Conservation (phyloP, 2,888 invertebrate genomes). For the Agonopterix arenella region DNA sequence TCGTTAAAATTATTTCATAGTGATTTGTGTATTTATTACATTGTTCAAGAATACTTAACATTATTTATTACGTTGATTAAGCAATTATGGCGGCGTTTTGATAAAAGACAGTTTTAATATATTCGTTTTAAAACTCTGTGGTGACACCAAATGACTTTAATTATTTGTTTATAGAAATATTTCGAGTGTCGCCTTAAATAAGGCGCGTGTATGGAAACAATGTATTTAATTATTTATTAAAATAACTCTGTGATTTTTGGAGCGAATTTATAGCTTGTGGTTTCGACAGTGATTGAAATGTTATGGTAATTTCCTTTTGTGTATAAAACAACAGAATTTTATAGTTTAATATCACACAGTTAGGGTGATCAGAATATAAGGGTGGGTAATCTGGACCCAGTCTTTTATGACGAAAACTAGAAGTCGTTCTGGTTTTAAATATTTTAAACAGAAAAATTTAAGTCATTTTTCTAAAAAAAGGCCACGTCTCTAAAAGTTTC, state of each 20-base stretch:
- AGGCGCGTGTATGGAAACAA: slow-evolving; percentile 10
- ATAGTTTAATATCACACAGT: too few species aligned
- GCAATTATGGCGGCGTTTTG: slow-evolving; percentile 14
- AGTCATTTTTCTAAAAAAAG: too few species aligned
- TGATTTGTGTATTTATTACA: background rate
- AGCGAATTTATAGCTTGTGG: too few species aligned
- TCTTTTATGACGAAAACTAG: too few species aligned
- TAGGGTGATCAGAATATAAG: too few species aligned
- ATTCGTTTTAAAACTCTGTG: slow-evolving; percentile 4
- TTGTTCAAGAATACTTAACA: slow-evolving; percentile 7
- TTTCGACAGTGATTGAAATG: too few species aligned
- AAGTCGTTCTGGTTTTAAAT: too few species aligned
- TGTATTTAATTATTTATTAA: slow-evolving; percentile 25
- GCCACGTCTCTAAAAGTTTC: too few species aligned
- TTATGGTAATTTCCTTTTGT: too few species aligned
- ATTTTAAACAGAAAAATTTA: too few species aligned
- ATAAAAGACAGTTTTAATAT: slow-evolving; percentile 5
- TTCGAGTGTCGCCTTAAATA: slow-evolving; percentile 6
- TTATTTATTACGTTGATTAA: slow-evolving; percentile 22
- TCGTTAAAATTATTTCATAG: slow-evolving; percentile 10
- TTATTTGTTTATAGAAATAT: slow-evolving; percentile 20
- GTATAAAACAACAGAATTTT: too few species aligned
- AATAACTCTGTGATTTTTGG: slow-evolving; percentile 8
- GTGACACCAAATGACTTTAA: slow-evolving; percentile 10
- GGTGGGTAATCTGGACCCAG: too few species aligned